Evolutionary conservation across 2,888 invertebrate genomes (phyloP).

Genomic region (Drosophila siamana): DNA sequence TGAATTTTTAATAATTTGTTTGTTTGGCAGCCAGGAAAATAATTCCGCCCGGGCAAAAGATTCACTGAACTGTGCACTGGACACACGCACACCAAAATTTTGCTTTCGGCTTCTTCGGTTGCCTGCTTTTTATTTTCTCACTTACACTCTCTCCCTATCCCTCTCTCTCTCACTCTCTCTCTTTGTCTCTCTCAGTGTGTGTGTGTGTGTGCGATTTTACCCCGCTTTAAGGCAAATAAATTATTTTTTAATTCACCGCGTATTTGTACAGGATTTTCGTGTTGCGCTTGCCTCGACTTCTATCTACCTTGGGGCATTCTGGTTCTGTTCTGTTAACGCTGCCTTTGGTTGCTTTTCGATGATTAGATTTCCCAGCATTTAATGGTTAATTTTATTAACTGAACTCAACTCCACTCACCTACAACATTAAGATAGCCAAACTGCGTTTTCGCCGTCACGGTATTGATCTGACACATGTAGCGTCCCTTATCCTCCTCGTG

Average conservation of each 20-base stretch:
- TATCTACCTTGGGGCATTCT: conserved; percentile 15
- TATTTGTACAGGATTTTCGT: conserved; percentile 67
- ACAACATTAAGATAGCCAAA: conserved; percentile 96
- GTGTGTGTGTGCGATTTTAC: conserved; percentile 15
- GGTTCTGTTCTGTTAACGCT: neutral
- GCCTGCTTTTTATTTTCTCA: conserved; percentile 23
- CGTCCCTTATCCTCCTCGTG: conserved; percentile 96
- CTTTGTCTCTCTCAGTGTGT: conserved; percentile 1
- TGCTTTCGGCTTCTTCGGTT: conserved; percentile 31
- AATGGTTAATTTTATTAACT: neutral
- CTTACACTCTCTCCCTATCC: neutral
- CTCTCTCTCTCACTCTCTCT: neutral
- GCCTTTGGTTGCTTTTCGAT: conserved; percentile 7
- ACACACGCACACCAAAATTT: conserved; percentile 36
- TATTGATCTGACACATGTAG: conserved; percentile 98
- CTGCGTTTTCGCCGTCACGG: conserved; percentile 95
- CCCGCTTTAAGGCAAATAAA: conserved; percentile 71
- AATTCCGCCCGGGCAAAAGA: conserved; percentile 68
- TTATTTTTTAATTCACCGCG: conserved; percentile 72
- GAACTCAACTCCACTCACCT: conserved; percentile 87
- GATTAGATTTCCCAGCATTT: conserved; percentile 50
- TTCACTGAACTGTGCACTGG: conserved; percentile 73
- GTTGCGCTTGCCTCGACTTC: conserved; percentile 10
- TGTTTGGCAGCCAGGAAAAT: conserved; percentile 74
- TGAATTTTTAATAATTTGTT: conserved; percentile 78